Evolutionary conservation across 2,888 invertebrate species (phyloP).

Genomic region (Volucella bombylans): DNA sequence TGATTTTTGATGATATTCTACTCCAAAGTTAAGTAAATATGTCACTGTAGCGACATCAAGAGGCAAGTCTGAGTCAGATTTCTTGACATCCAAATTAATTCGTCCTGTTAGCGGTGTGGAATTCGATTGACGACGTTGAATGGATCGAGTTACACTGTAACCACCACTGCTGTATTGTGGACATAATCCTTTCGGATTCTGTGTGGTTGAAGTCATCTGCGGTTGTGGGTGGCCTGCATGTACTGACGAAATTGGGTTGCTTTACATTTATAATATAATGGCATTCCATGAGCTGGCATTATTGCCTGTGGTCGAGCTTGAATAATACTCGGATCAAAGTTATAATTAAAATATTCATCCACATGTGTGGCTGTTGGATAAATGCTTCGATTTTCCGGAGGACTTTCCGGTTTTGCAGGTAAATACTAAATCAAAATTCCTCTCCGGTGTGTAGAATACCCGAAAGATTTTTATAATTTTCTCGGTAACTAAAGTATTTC

Average conservation of each 20-base stretch:
- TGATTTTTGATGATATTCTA: slow-evolving; percentile 82
- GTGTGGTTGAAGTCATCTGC: slow-evolving; percentile 52
- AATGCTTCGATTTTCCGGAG: slow-evolving; percentile 71
- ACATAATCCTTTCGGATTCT: slow-evolving; percentile 42
- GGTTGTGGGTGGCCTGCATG: slow-evolving; percentile 68
- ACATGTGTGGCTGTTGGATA: slow-evolving; percentile 74
- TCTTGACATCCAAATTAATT: slow-evolving; percentile 77
- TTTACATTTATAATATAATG: slow-evolving; percentile 72
- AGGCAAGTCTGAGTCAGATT: slow-evolving; percentile 80
- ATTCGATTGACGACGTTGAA: slow-evolving; percentile 51
- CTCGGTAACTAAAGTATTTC: slow-evolving; percentile 80
- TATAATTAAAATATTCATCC: slow-evolving; percentile 76
- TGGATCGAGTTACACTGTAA: slow-evolving; percentile 48
- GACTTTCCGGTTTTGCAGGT: slow-evolving; percentile 77
- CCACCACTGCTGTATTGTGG: slow-evolving; percentile 52
- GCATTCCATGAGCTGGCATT: slow-evolving; percentile 67
- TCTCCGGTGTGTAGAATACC: slow-evolving; percentile 85
- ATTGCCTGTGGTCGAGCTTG: too few species aligned
- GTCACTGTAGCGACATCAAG: slow-evolving; percentile 85
- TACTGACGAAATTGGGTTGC: slow-evolving; percentile 61
- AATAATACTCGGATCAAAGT: too few species aligned
- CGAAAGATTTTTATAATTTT: slow-evolving; percentile 79
- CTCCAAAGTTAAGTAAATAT: slow-evolving; percentile 87
- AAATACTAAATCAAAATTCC: slow-evolving; percentile 94
- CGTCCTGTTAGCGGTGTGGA: slow-evolving; percentile 72